Evolutionary conservation across 1,140 invertebrate genomes (phyloP).

Genomic region (Rhizoglyphus robini): DNA sequence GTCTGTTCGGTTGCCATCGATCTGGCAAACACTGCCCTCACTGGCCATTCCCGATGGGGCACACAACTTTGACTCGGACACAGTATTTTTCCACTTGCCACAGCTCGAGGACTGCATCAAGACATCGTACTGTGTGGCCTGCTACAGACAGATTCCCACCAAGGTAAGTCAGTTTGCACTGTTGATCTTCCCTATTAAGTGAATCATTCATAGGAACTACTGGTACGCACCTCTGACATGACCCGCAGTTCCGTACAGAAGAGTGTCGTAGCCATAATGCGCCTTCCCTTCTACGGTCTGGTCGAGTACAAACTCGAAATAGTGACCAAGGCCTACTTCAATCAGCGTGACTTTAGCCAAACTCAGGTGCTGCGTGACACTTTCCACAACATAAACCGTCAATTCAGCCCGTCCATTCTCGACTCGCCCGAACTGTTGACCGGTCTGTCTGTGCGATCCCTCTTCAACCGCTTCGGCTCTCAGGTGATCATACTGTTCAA

Average conservation of each 20-base stretch:
- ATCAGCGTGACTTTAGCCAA: conserved; percentile 67
- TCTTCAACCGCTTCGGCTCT: conserved; percentile 73
- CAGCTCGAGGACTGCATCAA: conserved; percentile 60
- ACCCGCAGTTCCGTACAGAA: conserved; percentile 90
- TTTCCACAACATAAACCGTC: conserved; percentile 77
- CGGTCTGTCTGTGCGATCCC: conserved; percentile 63
- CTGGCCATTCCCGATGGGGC: conserved; percentile 92
- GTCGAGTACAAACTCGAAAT: conserved; percentile 86
- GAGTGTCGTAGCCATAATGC: conserved; percentile 76
- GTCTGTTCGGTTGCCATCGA: conserved; percentile 60
- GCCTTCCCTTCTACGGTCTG: conserved; percentile 64
- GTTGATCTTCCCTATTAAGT: background rate
- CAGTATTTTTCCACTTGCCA: conserved; percentile 90
- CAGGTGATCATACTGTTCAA: conserved; percentile 88
- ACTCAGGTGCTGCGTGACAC: conserved; percentile 67
- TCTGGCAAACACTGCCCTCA: conserved; percentile 90
- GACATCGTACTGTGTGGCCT: conserved; percentile 84
- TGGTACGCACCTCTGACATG: conserved; percentile 88
- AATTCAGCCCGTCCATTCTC: conserved; percentile 51
- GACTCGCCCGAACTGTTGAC: conserved; percentile 53
- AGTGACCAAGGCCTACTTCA: conserved; percentile 92
- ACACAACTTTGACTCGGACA: conserved; percentile 84
- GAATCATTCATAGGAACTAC: conserved; percentile 55
- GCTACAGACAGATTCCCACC: conserved; percentile 91
- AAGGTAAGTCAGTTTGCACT: conserved; percentile 46